Evolutionary conservation across 1,140 invertebrate genomes (phyloP).

Genomic region (Drosophila trapezifrons): DNA sequence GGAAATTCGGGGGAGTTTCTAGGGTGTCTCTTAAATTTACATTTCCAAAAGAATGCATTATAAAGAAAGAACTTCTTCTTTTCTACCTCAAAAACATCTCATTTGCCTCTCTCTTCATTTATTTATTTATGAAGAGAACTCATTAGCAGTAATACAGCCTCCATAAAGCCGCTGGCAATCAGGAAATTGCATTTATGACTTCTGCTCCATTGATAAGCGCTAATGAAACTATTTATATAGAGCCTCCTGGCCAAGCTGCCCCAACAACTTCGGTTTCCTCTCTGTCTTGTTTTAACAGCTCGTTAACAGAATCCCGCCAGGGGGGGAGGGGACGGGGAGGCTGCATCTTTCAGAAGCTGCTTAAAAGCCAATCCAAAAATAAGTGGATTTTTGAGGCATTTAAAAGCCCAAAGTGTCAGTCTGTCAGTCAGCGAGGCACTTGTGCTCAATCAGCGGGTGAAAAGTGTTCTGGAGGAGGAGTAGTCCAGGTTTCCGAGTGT

Average conservation of each 20-base stretch:
- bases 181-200: conserved; percentile 28
- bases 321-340: conserved; percentile 23
- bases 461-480: not conserved
- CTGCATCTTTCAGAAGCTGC: conserved; percentile 70
- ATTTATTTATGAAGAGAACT: not conserved
- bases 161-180: conserved; percentile 5
- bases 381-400: conserved; percentile 54
- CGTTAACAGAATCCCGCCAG: conserved; percentile 54
- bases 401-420: conserved; percentile 79
- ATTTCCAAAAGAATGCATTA: not conserved
- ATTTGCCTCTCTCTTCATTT: not conserved
- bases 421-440: conserved; percentile 75
- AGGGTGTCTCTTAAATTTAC: no score
- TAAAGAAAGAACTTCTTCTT: not conserved
- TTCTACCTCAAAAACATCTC: not conserved
- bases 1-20: no score
- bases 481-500: not conserved
- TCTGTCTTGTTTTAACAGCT: conserved; percentile 62
- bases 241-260: conserved; percentile 11
- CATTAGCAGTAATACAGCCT: conserved; percentile 11
- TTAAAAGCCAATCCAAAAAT: conserved; percentile 73
- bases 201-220: conserved; percentile 14
- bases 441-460: conserved; percentile 72
- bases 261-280: conserved; percentile 11
- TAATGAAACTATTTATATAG: conserved; percentile 33